Evolutionary conservation across 2,113 vertebrate genomes (phyloP).

Genomic region (Donacobius atricapilla): DNA sequence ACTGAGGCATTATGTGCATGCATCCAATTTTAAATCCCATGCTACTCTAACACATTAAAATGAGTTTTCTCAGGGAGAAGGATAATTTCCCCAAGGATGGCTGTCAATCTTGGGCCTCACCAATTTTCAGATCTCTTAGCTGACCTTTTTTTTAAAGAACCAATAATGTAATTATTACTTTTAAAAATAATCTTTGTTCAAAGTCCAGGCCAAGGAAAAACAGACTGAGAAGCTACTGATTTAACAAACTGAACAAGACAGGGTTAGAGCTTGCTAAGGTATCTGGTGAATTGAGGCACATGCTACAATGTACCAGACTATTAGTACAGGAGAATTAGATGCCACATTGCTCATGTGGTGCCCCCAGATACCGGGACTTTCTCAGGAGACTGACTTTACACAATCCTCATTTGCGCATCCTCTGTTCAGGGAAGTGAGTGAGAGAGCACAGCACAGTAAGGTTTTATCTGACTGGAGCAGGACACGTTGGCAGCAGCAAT

Average conservation of each 20-base stretch:
- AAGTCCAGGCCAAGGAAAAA: neutral
- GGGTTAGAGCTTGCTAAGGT: neutral
- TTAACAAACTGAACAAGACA: neutral
- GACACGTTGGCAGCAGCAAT: neutral
- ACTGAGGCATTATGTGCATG: neutral
- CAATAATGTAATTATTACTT: neutral
- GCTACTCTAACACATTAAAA: neutral
- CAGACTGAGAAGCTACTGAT: neutral
- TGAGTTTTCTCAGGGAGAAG: neutral
- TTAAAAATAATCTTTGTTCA: neutral
- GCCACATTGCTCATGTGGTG: neutral
- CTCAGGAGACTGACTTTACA: neutral
- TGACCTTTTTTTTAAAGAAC: neutral
- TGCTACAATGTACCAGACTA: neutral
- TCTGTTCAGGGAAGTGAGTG: neutral
- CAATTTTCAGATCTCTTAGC: neutral
- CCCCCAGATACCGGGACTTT: neutral
- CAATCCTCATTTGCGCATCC: neutral
- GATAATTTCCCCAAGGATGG: neutral
- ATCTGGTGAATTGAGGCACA: neutral
- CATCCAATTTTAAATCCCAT: neutral
- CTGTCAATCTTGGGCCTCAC: neutral
- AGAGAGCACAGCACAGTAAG: neutral
- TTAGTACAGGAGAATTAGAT: neutral
- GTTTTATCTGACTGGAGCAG: neutral